These are phyloP conservation scores for Mallateleia sp. DNA, from an alignment of 2,888 invertebrate species.

Conservation along the genomic window DNA sequence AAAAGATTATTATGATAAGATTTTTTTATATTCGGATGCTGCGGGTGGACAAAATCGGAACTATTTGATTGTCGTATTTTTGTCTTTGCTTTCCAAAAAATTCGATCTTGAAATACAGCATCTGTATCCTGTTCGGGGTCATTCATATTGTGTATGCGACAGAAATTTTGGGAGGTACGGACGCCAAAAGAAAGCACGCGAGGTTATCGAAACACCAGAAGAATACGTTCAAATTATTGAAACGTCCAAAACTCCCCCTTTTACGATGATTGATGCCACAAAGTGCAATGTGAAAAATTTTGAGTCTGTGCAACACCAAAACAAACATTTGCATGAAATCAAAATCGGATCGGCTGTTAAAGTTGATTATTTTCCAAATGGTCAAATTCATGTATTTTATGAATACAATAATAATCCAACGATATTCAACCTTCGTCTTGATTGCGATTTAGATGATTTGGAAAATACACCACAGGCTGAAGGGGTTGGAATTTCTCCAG, in stretches of 20 bases:
- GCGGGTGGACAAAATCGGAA: slow-evolving; percentile 54
- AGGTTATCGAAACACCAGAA: slow-evolving; percentile 57
- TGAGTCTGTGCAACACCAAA: no score
- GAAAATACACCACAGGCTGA: no score
- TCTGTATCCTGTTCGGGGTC: slow-evolving; percentile 72
- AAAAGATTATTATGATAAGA: slow-evolving; percentile 43
- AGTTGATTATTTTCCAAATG: no score
- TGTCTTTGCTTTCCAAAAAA: slow-evolving; percentile 37
- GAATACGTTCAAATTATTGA: slow-evolving; percentile 57
- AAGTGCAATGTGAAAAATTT: no score
- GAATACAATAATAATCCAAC: no score
- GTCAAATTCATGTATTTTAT: no score
- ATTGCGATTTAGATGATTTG: no score
- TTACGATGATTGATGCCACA: slow-evolving; percentile 49
- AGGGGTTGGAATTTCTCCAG: no score
- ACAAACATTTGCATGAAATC: no score
- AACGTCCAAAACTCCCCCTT: slow-evolving; percentile 42
- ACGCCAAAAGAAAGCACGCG: slow-evolving; percentile 42
- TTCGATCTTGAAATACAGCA: slow-evolving; percentile 66
- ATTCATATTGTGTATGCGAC: slow-evolving; percentile 72
- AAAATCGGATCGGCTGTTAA: no score
- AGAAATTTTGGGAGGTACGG: slow-evolving; percentile 69
- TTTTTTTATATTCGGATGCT: slow-evolving; percentile 60
- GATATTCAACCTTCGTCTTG: no score
- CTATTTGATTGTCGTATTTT: slow-evolving; percentile 47